Evolutionary conservation across 2,113 vertebrate species (phyloP), one percentile per base, ranked within the genome.

Genomic region (Albula goreensis): DNA sequence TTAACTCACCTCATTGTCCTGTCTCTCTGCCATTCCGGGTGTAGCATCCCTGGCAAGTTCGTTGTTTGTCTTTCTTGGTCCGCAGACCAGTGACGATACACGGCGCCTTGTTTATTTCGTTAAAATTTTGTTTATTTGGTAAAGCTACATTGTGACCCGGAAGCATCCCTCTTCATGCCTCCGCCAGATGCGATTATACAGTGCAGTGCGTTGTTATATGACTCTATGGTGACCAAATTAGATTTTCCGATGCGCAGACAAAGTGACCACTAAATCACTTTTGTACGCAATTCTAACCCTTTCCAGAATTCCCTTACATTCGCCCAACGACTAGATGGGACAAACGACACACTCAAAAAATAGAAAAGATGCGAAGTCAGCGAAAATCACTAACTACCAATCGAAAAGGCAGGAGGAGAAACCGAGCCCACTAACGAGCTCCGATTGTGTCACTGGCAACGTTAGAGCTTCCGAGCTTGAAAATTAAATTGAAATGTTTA

Each of bases 1-100:
- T 50, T 56, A 17, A 85, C 85, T 83, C 52, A 83, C 86, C 52
- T 87, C 86, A 83, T 78, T 57, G 53, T 87, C 86, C 74, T 87
- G 86, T 78, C 70, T 83, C 82, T 87, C 86, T 80, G 66, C 70
- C 86, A 87, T 87, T 7, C 86, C 86, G 70, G 74, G 22, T 41
- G 48, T 81, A 52, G 49, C 84, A 85, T 85, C 31, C 25, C 77
- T 79, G 25, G 53, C 70, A 66, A 66, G n/a, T 17, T 25, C 50
- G 7, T 53, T 79, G 25, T 52, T 50, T 52, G 49, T 13, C 57
- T n/a, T 19, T 66, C 25, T 48, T 13, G 22, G 22, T 63, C 60
- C 10, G 31, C 41, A 25, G 25, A 50, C 25, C 52, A 50, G 52
- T 81, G 22, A 81, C 51, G 80, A 81, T 81, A n/a, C 50, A 81